phyloP scores from a whole-genome alignment of 2,797 vertebrate species.

The Myotis planiceps region DNA sequence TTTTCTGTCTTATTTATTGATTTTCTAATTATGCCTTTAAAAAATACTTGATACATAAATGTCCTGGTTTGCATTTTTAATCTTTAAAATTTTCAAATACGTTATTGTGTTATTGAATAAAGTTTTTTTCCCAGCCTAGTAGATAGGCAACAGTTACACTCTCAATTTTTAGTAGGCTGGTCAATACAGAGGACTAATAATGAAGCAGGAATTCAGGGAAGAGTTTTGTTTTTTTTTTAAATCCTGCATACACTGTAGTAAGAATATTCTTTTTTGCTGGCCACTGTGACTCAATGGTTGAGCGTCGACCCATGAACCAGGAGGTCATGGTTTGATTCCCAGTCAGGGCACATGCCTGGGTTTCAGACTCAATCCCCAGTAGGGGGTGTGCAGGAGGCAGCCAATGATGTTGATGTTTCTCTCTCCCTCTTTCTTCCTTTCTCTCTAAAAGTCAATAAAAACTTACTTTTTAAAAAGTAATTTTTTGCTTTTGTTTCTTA shows the following conservation, averaged over 20 bases:
- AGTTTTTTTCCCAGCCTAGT: neutral
- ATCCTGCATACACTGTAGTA: neutral
- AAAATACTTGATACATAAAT: neutral
- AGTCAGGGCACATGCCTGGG: too few species aligned
- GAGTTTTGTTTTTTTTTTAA: neutral
- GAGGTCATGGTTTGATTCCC: too few species aligned
- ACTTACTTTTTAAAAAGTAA: too few species aligned
- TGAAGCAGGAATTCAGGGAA: neutral
- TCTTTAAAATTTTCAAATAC: neutral
- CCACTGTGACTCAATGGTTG: too few species aligned
- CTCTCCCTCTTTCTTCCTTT: too few species aligned
- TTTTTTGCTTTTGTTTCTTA: too few species aligned
- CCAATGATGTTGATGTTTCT: too few species aligned
- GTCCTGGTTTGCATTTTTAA: neutral
- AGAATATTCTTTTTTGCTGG: neutral
- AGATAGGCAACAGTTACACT: neutral
- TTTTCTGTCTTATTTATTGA: neutral
- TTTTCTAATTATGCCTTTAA: conserved; percentile 10
- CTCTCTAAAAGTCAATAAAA: too few species aligned
- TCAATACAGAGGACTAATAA: neutral
- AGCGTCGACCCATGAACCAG: too few species aligned
- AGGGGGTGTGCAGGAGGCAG: too few species aligned
- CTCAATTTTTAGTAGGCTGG: neutral
- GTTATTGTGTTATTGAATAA: neutral
- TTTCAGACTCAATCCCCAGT: too few species aligned